Conservation (phyloP, 2,797 vertebrate species). For the Pteropus rufus region DNA sequence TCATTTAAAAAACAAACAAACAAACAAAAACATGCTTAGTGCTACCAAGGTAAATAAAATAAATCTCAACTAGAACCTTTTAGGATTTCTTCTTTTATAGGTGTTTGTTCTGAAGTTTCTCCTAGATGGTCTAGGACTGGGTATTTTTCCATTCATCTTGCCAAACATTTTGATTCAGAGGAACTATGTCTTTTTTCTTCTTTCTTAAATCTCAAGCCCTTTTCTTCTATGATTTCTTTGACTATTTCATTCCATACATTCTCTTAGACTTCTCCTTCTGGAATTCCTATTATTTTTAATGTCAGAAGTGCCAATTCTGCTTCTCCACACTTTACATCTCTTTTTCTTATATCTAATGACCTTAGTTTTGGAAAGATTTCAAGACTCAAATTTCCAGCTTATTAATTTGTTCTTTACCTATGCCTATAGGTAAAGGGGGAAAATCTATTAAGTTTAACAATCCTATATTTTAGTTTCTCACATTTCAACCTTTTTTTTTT, state of each 20-base stretch:
- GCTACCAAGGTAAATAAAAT: background rate
- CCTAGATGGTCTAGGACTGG: background rate
- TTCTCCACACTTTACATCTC: background rate
- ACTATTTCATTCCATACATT: slow-evolving; percentile 10
- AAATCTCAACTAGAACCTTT: background rate
- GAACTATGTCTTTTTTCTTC: background rate
- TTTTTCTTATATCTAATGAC: background rate
- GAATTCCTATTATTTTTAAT: background rate
- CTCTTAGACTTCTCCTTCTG: background rate
- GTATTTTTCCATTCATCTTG: background rate
- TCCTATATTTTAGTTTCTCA: background rate
- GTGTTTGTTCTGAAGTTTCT: background rate
- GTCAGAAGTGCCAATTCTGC: background rate
- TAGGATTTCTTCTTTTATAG: background rate
- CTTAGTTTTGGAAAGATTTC: background rate
- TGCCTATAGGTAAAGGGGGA: background rate
- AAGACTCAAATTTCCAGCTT: background rate
- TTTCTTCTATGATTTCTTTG: background rate
- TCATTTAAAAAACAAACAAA: background rate
- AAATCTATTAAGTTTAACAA: background rate
- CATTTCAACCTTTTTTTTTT: background rate
- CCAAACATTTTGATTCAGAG: background rate
- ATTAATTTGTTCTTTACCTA: background rate
- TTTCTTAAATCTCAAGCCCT: background rate
- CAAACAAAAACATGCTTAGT: background rate